phyloP scores from a whole-genome alignment of 1,140 invertebrate species.

The Bradynema listronoti region DNA sequence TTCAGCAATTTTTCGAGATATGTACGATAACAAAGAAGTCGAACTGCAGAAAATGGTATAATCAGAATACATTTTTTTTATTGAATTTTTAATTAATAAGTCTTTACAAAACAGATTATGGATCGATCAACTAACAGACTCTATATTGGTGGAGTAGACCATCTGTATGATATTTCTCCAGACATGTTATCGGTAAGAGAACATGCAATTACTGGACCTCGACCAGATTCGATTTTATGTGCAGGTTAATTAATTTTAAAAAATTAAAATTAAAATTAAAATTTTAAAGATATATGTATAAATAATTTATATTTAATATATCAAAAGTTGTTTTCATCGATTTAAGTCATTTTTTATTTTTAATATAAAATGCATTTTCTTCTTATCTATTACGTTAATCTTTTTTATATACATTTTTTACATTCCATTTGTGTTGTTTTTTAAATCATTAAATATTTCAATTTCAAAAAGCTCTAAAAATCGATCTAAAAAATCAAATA shows the following conservation, averaged over 20 bases:
- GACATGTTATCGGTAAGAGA: constrained; percentile 36
- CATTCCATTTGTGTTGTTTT: no score
- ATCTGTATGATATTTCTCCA: constrained; percentile 47
- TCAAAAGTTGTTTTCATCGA: neutral
- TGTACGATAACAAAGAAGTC: constrained; percentile 29
- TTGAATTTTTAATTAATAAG: constrained; percentile 11
- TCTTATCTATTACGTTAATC: neutral
- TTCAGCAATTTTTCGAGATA: constrained; percentile 35
- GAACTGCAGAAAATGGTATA: constrained; percentile 43
- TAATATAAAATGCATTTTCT: neutral
- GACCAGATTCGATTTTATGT: constrained; percentile 45
- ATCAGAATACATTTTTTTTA: constrained; percentile 13
- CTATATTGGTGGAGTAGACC: constrained; percentile 52
- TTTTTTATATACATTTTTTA: no score
- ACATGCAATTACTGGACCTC: constrained; percentile 46
- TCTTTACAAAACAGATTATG: constrained; percentile 38
- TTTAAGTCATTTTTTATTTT: neutral
- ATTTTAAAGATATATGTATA: neutral
- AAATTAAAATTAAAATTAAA: neutral
- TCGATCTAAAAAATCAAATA: neutral
- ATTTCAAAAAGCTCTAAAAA: neutral
- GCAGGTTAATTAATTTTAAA: constrained; percentile 29
- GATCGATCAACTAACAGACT: constrained; percentile 48
- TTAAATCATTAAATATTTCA: no score
- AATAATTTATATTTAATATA: neutral